Evolutionary conservation across 1,140 invertebrate species (phyloP).

Genomic region (Armadillidium nasatum): DNA sequence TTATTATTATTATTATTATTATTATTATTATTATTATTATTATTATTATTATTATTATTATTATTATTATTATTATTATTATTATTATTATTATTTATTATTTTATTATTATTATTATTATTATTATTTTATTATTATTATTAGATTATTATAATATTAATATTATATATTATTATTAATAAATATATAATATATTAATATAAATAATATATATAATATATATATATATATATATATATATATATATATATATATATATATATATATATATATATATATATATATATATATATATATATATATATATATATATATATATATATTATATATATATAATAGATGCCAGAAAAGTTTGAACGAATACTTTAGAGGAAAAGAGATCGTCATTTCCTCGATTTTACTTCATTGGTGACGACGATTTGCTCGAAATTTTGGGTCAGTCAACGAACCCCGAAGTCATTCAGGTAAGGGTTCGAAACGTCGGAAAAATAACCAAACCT

Average conservation of each 20-base stretch:
- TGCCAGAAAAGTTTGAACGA: conserved; percentile 93
- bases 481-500: too few species aligned
- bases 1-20: not conserved
- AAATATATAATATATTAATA: too few species aligned
- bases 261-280: too few species aligned
- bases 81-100: conserved; percentile 4
- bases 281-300: too few species aligned
- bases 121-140: not conserved
- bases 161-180: too few species aligned
- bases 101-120: conserved; percentile 7
- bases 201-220: too few species aligned
- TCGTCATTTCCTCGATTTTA: conserved; percentile 90
- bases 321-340: conserved; percentile 48
- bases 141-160: not conserved
- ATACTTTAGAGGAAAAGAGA: conserved; percentile 93
- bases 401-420: conserved; percentile 93
- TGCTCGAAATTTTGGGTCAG: conserved; percentile 87
- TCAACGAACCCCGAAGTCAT: conserved; percentile 76
- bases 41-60: conserved; percentile 4
- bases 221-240: too few species aligned
- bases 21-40: conserved; percentile 10
- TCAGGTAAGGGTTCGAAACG: conserved; percentile 52
- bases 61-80: not conserved
- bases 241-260: too few species aligned
- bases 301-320: not conserved